These are phyloP conservation scores for Pelmatolapia mariae DNA, from an alignment of 2,113 vertebrate species.

Conservation along the genomic window DNA sequence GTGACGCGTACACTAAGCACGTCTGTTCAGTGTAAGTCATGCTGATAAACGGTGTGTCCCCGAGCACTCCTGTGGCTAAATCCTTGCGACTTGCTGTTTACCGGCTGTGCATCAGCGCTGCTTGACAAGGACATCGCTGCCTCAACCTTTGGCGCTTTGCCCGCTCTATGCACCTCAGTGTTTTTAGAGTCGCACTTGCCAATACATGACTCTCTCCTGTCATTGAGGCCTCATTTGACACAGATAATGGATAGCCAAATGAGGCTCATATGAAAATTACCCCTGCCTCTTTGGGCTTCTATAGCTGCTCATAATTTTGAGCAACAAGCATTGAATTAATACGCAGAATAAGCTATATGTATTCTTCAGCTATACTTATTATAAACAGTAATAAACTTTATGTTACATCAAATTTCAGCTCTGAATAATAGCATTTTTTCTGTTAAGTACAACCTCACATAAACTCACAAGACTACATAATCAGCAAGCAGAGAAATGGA, in stretches of 20 bases:
- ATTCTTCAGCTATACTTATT: neutral
- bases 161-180: neutral
- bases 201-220: neutral
- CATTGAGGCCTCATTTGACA: neutral
- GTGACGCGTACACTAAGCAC: neutral
- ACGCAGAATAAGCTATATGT: neutral
- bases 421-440: neutral
- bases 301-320: neutral
- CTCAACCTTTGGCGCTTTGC: neutral
- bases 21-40: neutral
- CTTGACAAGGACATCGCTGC: neutral
- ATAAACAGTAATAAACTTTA: neutral
- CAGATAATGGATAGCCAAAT: neutral
- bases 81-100: neutral
- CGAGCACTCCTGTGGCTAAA: neutral
- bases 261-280: neutral
- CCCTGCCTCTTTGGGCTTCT: neutral
- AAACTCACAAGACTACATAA: neutral
- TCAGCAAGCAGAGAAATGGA: neutral
- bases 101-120: neutral
- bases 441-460: neutral
- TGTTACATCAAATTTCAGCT: neutral
- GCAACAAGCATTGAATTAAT: neutral
- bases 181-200: neutral
- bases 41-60: slow-evolving; percentile 12